A percentile compares a stretch with the other conserved stretches of the same genome.
These are phyloP conservation scores for Pomatorhinus ruficollis DNA, from an alignment of 2,113 vertebrate genomes.

Conservation along the genomic window DNA sequence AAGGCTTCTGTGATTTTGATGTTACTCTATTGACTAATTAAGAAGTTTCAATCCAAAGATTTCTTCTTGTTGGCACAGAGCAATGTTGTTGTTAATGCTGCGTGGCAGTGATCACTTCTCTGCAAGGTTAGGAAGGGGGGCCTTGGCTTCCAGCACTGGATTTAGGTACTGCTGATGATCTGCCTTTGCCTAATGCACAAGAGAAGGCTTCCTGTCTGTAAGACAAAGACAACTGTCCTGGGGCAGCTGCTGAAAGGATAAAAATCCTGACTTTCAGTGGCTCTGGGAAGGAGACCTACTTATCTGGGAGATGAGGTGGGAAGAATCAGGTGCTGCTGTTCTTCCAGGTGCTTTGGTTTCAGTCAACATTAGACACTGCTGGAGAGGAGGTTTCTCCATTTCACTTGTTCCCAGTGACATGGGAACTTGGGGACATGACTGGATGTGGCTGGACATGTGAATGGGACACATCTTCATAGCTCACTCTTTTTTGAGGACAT, in stretches of 20 bases:
- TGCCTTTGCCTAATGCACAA: neutral
- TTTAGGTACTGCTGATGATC: neutral
- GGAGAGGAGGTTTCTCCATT: neutral
- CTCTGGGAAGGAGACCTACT: neutral
- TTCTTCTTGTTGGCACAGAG: neutral
- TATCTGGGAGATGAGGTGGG: accelerated
- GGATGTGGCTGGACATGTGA: neutral
- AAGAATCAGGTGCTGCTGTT: neutral
- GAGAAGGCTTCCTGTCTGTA: neutral
- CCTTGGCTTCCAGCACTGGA: neutral
- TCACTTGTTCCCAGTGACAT: no score
- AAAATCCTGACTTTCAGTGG: neutral
- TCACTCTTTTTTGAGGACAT: neutral
- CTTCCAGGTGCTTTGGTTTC: neutral
- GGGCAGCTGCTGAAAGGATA: neutral
- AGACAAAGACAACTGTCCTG: neutral
- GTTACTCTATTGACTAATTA: neutral
- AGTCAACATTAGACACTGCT: neutral
- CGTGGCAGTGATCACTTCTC: accelerated
- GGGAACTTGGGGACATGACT: neutral
- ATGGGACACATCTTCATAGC: neutral
- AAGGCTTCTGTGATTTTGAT: neutral
- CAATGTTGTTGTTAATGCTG: accelerated
- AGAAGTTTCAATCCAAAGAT: neutral
- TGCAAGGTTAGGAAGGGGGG: neutral